Base-by-base conservation (phyloP, 2,113 vertebrate genomes). In the Telmatochromis brachygnathus region DNA sequence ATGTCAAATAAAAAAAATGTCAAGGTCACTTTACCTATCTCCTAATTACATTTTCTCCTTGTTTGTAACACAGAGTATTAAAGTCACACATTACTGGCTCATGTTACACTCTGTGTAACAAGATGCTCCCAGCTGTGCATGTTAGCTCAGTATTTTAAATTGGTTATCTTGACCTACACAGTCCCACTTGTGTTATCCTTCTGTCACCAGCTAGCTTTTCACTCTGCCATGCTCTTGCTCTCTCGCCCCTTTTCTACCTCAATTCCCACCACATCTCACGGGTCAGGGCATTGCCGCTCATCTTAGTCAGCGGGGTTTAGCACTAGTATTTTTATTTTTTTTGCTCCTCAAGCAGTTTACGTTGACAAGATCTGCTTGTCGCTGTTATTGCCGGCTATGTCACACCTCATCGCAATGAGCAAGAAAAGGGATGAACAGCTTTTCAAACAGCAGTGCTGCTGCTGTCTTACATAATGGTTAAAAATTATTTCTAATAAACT, bases 221-320 rank as follows among this genome's bases (percentile, higher is more conserved):
- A 58, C 89, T 73, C 53, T 88, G 84, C 89, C 82, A 6, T 47
- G 19, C 51, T 79, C 45, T 80, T 75, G 83, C 87, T 86, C 86
- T 77, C 68, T 85, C 21, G n/a, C 21, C 87, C 85, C 79, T 28
- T 86, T 91, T 91, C 83, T 81, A 89, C 86, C 91, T 92, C 89
- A 92, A 86, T 91, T 94, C 89, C 91, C 90, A 26, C 49, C 53
- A 86, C 79, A 87, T 92, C 92, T 91, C 87, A 93, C 26, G 81
- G 94, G 92, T 95, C 92, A 95, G 82, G 80, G 83, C 91, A 82
- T 77, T 42, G 83, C 77, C 15, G 26, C 92, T 90, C 87, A 68
- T 94, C 92, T 90, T 88, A 87, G 89, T 87, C 92, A 21, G 82
- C 82, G 49, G 87, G 87, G 80, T 75, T 91, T 88, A 90, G 90